A percentile compares a stretch with the other conserved stretches of the same genome.
phyloP scores from a whole-genome alignment of 2,113 vertebrate genomes.

The Mustela lutreola region DNA sequence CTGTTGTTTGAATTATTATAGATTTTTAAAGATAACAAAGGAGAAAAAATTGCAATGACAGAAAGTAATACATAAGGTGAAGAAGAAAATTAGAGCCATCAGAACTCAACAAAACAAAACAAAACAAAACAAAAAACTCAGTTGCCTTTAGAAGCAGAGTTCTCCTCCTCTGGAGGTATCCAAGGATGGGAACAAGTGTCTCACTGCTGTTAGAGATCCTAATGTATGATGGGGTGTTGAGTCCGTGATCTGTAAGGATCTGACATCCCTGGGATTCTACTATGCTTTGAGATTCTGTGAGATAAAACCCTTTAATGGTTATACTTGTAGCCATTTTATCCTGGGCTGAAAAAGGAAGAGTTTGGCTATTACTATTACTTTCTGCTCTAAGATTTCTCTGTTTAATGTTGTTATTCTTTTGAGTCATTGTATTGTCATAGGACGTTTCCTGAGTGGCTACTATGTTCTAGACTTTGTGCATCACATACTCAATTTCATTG shows the following conservation, averaged over 20 bases:
- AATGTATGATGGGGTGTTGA: background rate
- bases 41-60: background rate
- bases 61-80: background rate
- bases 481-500: background rate
- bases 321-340: background rate
- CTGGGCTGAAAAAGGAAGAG: background rate
- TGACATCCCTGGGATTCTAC: background rate
- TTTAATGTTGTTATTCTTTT: background rate
- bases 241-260: background rate
- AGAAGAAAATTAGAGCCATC: constrained; percentile 15
- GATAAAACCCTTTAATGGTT: background rate
- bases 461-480: background rate
- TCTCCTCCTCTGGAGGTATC: background rate
- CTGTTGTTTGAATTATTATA: background rate
- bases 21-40: background rate
- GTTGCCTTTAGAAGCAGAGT: background rate
- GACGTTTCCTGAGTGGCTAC: background rate
- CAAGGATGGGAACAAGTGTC: background rate
- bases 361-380: background rate
- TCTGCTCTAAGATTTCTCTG: background rate
- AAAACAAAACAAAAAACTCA: background rate
- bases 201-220: too few relatives aligned
- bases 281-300: background rate
- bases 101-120: background rate
- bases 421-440: background rate